A percentile compares a stretch with the other conserved stretches of the same genome.
Conservation (phyloP, 1,140 invertebrate species). For the Prorops nasuta region DNA sequence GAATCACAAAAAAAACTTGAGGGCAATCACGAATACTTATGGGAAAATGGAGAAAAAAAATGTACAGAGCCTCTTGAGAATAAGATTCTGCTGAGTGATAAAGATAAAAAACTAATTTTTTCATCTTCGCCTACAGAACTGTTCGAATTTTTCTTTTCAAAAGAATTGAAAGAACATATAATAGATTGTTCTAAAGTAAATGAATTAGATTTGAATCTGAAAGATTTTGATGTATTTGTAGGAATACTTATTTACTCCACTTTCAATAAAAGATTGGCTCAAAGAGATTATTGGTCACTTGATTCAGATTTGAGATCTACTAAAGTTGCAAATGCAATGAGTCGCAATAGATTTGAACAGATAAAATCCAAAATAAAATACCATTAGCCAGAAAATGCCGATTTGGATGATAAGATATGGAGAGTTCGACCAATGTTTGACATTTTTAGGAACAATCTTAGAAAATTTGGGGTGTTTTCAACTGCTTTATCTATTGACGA, state of each 20-base stretch:
- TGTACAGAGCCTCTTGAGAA: neutral
- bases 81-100: constrained; percentile 2
- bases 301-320: constrained; percentile 12
- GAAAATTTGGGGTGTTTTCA: constrained; percentile 44
- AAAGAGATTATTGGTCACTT: constrained; percentile 19
- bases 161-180: constrained; percentile 4
- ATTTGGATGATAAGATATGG: constrained; percentile 5
- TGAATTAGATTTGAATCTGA: constrained; percentile 5
- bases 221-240: constrained; percentile 10
- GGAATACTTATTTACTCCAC: constrained; percentile 4
- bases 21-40: constrained; percentile 3
- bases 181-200: constrained; percentile 10
- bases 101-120: neutral
- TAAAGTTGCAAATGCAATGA: constrained; percentile 13
- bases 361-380: constrained; percentile 18
- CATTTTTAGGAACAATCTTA: constrained; percentile 11
- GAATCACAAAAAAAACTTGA: constrained; percentile 6
- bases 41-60: constrained; percentile 1
- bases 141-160: constrained; percentile 6
- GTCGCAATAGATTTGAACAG: constrained; percentile 12
- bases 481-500: constrained; percentile 33
- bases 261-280: constrained; percentile 16
- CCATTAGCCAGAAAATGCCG: constrained; percentile 9
- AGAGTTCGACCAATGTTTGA: neutral
- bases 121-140: constrained; percentile 1